Conservation (phyloP, 1,140 invertebrate species). For the Drosophila watanabei region DNA sequence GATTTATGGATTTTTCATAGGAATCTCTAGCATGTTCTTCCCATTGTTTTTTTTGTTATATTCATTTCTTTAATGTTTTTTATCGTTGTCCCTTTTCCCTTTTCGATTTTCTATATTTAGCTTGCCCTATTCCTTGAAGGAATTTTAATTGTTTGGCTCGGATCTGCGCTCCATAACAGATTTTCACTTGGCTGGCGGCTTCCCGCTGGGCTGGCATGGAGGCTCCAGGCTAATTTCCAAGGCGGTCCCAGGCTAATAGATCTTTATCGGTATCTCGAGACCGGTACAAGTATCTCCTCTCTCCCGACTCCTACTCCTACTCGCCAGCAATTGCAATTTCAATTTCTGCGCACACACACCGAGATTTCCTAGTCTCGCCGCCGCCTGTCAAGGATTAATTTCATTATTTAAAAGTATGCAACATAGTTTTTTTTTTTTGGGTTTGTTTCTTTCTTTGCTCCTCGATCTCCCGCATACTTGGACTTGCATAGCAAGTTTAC, state of each 20-base stretch:
- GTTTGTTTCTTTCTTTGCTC: slow-evolving; percentile 21
- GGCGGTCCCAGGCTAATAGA: slow-evolving; percentile 64
- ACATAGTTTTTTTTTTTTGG: slow-evolving; percentile 30
- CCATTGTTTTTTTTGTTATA: slow-evolving; percentile 20
- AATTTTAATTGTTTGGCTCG: slow-evolving; percentile 76
- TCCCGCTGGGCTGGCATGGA: slow-evolving; percentile 50
- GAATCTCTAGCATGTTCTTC: slow-evolving; percentile 43
- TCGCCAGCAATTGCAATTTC: slow-evolving; percentile 63
- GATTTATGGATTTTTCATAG: slow-evolving; percentile 60
- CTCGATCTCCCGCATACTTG: slow-evolving; percentile 78
- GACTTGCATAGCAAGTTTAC: slow-evolving; percentile 74
- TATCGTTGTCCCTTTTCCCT: slow-evolving; percentile 20
- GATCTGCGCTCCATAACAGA: slow-evolving; percentile 20
- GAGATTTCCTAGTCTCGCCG: slow-evolving; percentile 57
- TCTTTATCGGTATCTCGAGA: slow-evolving; percentile 62
- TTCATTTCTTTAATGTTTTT: slow-evolving; percentile 11
- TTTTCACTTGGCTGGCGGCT: slow-evolving; percentile 30
- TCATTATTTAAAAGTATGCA: slow-evolving; percentile 79
- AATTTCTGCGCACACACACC: slow-evolving; percentile 48
- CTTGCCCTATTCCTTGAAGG: slow-evolving; percentile 57
- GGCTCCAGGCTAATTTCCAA: slow-evolving; percentile 46
- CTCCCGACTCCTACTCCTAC: not conserved
- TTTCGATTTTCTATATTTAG: slow-evolving; percentile 51
- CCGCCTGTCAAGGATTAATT: slow-evolving; percentile 85
- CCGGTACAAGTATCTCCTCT: slow-evolving; percentile 37